Percentiles rank a stretch among this genome's conserved stretches.
Evolutionary conservation across 2,797 vertebrate genomes (phyloP).

Genomic region (Brotula barbata): DNA sequence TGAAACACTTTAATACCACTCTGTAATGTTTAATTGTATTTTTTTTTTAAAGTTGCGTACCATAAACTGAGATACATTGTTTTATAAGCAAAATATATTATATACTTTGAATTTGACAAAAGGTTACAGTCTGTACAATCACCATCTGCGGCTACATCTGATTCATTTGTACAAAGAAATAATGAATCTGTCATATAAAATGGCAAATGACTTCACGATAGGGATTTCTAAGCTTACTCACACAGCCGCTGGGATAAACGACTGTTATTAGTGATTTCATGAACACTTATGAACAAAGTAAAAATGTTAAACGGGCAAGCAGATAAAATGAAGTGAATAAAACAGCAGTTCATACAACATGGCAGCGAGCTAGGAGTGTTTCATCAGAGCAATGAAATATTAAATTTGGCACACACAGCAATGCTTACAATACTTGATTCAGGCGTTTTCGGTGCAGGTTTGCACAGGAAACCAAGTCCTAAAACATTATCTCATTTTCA

Average conservation of each 20-base stretch:
- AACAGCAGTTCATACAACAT: slow-evolving; percentile 33
- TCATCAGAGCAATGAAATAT: slow-evolving; percentile 22
- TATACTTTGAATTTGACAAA: slow-evolving; percentile 78
- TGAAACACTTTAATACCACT: slow-evolving; percentile 49
- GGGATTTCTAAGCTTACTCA: slow-evolving; percentile 28
- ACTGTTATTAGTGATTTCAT: slow-evolving; percentile 31
- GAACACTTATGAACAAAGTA: slow-evolving; percentile 46
- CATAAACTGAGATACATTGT: slow-evolving; percentile 76
- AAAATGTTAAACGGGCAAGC: slow-evolving; percentile 25
- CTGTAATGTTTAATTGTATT: slow-evolving; percentile 70
- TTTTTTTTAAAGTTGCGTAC: slow-evolving; percentile 75
- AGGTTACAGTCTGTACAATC: slow-evolving; percentile 75
- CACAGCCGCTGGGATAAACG: slow-evolving; percentile 35
- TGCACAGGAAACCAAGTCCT: slow-evolving; percentile 24
- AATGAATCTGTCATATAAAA: slow-evolving; percentile 55
- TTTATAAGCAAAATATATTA: slow-evolving; percentile 84
- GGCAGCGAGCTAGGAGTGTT: slow-evolving; percentile 24
- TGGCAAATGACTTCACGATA: slow-evolving; percentile 50
- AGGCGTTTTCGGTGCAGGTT: slow-evolving; percentile 21
- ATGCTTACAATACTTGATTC: slow-evolving; percentile 28
- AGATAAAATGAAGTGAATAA: slow-evolving; percentile 21
- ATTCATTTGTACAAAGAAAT: slow-evolving; percentile 57
- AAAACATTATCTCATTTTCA: background rate
- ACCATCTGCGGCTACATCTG: slow-evolving; percentile 40
- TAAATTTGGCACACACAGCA: slow-evolving; percentile 50